These are phyloP conservation scores for Cathartes aura DNA, from an alignment of 2,113 vertebrate species.

Conservation along the genomic window DNA sequence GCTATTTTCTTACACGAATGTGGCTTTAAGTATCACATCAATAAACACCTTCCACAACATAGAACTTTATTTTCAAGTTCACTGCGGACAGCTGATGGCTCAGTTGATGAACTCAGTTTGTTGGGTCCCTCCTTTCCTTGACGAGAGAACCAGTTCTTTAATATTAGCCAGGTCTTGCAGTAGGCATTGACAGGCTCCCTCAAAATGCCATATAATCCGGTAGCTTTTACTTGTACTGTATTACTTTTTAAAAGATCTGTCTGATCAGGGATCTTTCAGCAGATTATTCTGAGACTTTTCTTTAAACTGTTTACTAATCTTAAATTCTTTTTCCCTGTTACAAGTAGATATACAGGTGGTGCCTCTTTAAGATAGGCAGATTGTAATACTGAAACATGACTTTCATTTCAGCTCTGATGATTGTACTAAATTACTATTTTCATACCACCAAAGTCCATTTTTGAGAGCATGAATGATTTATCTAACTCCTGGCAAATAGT, in stretches of 20 bases:
- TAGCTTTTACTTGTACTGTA: background rate
- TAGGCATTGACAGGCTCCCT: background rate
- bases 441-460: constrained; percentile 5
- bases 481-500: background rate
- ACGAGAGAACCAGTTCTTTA: background rate
- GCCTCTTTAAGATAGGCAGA: background rate
- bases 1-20: background rate
- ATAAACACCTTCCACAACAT: background rate
- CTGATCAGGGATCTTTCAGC: background rate
- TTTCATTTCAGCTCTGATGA: background rate
- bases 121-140: background rate
- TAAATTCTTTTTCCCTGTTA: background rate
- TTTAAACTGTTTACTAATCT: background rate
- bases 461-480: background rate
- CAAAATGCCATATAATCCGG: background rate
- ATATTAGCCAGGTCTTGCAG: background rate
- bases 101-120: background rate
- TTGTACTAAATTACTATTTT: constrained; percentile 35
- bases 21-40: background rate
- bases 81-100: background rate
- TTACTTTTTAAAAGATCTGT: background rate
- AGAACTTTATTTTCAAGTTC: background rate
- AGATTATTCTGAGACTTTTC: background rate
- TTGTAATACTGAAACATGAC: background rate
- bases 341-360: background rate